Conservation (phyloP, 2,113 vertebrate genomes). For the Sitta europaea region DNA sequence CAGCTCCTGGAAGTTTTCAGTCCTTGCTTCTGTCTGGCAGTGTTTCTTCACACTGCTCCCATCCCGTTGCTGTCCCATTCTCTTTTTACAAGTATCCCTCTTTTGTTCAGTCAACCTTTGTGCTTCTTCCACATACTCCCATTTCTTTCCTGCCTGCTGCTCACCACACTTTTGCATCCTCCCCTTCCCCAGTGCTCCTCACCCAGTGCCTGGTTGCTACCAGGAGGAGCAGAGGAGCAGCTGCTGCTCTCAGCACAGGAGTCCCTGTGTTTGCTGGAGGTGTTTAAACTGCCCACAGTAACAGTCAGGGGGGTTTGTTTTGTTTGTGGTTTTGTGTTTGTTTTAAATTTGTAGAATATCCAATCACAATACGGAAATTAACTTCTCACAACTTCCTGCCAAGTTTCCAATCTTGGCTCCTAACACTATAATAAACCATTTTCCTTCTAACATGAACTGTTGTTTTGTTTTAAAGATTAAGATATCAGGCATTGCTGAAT, state of each 20-base stretch:
- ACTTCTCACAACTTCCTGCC: neutral
- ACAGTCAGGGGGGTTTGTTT: rapidly evolving
- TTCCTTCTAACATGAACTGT: neutral
- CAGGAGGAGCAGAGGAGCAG: neutral
- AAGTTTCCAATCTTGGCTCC: neutral
- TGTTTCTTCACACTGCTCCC: neutral
- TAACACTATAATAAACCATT: neutral
- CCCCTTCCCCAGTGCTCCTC: neutral
- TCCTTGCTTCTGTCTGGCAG: neutral
- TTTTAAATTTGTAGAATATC: neutral
- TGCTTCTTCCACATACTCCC: neutral
- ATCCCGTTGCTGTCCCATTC: neutral
- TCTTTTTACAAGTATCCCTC: neutral
- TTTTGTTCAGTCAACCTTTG: neutral
- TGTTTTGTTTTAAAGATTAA: neutral
- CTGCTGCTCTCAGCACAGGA: neutral
- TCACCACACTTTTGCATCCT: neutral
- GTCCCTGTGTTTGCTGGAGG: neutral
- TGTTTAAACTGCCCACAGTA: rapidly evolving
- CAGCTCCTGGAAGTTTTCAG: neutral
- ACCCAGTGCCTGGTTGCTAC: neutral
- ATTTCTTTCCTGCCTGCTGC: neutral
- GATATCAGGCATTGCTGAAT: neutral
- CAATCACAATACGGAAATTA: neutral
- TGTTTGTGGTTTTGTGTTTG: neutral